Percentiles rank a stretch among this genome's conserved stretches.
phyloP scores from a whole-genome alignment of 2,888 invertebrate species.

The Mermis nigrescens region DNA sequence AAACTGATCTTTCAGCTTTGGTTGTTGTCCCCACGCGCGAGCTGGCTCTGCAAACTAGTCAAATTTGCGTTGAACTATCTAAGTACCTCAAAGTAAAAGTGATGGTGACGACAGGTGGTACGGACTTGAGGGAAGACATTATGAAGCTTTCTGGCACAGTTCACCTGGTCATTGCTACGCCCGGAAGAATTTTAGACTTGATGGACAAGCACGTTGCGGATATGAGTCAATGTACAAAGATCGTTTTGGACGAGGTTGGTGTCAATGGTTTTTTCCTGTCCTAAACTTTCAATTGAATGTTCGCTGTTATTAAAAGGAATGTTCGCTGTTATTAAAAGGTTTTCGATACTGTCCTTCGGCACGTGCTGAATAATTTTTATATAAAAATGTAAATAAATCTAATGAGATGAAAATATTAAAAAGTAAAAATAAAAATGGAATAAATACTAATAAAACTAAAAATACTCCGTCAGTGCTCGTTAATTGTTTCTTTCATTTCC shows the following conservation, averaged over 20 bases:
- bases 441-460: too few relatives aligned
- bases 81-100: conserved; percentile 91
- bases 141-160: conserved; percentile 91
- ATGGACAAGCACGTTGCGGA: conserved; percentile 91
- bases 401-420: too few relatives aligned
- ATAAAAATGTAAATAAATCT: too few relatives aligned
- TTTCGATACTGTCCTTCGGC: too few relatives aligned
- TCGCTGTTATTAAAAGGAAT: too few relatives aligned
- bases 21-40: conserved; percentile 96
- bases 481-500: too few relatives aligned
- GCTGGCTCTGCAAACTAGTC: conserved; percentile 93
- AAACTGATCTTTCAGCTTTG: conserved; percentile 48
- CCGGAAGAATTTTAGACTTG: conserved; percentile 94
- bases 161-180: conserved; percentile 95
- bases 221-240: conserved; percentile 82
- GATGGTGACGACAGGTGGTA: conserved; percentile 99
- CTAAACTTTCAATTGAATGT: too few relatives aligned
- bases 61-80: conserved; percentile 94
- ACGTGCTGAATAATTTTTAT: too few relatives aligned
- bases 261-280: not conserved
- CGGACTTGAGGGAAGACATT: conserved; percentile 77
- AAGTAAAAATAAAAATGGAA: too few relatives aligned
- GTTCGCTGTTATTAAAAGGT: too few relatives aligned
- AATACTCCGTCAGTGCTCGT: too few relatives aligned
- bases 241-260: conserved; percentile 73